Conservation (phyloP, 2,113 vertebrate species). For the Haemorhous mexicanus region DNA sequence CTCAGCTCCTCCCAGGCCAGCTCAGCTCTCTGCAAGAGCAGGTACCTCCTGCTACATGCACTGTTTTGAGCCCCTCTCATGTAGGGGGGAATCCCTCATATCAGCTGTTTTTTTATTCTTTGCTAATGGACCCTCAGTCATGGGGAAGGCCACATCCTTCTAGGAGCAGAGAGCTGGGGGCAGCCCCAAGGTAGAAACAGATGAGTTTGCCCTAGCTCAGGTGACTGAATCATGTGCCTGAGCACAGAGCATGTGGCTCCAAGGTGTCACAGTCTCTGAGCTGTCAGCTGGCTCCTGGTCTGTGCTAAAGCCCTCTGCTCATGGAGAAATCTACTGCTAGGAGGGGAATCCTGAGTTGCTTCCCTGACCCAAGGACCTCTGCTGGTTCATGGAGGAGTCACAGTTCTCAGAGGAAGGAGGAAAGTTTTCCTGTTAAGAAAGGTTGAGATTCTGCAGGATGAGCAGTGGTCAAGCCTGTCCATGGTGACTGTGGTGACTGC, state of each 20-base stretch:
- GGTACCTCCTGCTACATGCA: background rate
- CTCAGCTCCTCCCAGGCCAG: background rate
- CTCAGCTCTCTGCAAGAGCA: background rate
- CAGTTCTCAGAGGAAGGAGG: background rate
- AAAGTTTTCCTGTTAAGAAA: background rate
- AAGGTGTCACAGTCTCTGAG: background rate
- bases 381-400: background rate
- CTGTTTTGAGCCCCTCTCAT: background rate
- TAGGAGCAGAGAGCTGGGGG: background rate
- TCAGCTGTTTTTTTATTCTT: background rate
- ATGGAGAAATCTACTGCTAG: background rate
- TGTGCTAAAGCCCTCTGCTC: background rate
- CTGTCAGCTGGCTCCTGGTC: background rate
- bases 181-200: background rate
- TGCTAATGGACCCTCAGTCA: background rate
- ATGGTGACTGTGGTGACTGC: background rate
- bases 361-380: background rate
- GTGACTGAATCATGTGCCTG: background rate
- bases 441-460: background rate
- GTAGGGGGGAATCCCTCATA: background rate
- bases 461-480: background rate
- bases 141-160: background rate
- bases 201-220: background rate
- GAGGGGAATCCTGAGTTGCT: background rate
- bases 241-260: background rate